These are phyloP conservation scores for Megalonaias nervosa DNA, from an alignment of 1,140 invertebrate species.

Conservation along the genomic window DNA sequence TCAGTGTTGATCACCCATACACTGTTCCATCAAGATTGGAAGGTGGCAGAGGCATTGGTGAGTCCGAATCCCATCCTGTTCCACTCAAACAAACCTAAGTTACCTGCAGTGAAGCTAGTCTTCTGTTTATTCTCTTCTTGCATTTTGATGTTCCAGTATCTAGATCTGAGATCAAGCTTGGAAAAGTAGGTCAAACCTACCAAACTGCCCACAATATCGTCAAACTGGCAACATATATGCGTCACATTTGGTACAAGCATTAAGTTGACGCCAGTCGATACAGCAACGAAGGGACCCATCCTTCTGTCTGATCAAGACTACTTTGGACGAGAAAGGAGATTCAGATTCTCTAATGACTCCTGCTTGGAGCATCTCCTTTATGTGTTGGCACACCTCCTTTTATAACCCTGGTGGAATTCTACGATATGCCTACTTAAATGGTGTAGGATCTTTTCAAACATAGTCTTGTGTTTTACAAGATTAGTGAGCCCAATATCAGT, in stretches of 20 bases:
- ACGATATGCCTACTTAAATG: no score
- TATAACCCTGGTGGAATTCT: no score
- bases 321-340: constrained; percentile 18
- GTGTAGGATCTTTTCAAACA: no score
- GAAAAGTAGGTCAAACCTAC: neutral
- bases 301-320: neutral
- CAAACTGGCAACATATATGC: constrained; percentile 2
- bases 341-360: constrained; percentile 30
- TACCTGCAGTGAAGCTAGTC: neutral
- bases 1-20: constrained; percentile 38
- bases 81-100: constrained; percentile 16
- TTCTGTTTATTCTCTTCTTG: constrained; percentile 22
- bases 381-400: no score
- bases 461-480: no score
- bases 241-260: neutral
- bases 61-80: neutral
- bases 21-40: constrained; percentile 50
- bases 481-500: no score
- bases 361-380: constrained; percentile 13
- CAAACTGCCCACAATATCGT: neutral
- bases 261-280: neutral
- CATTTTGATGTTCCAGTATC: constrained; percentile 69
- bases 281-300: constrained; percentile 4
- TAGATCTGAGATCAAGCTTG: constrained; percentile 23
- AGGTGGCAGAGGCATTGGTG: constrained; percentile 44